Percentiles rank a stretch among this genome's conserved stretches.
Evolutionary conservation across 2,113 vertebrate genomes (phyloP).

Genomic region (Girardinichthys multiradiatus): DNA sequence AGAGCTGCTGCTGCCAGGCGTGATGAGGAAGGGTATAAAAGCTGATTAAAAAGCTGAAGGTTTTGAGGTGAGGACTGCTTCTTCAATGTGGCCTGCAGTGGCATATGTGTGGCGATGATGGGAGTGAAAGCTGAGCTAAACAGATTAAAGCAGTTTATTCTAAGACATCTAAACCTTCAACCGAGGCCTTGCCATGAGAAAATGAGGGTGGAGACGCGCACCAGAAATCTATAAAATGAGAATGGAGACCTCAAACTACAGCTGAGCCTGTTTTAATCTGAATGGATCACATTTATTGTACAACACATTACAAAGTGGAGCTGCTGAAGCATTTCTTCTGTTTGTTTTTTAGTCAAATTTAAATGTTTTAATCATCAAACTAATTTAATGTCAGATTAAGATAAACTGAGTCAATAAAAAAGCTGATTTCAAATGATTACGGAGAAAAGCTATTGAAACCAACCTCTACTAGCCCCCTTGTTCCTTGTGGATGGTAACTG

Average conservation of each 20-base stretch:
- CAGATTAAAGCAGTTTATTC: slow-evolving; percentile 74
- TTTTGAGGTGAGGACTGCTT: slow-evolving; percentile 60
- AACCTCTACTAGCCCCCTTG: too few relatives aligned
- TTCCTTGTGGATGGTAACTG: too few relatives aligned
- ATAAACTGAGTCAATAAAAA: too few relatives aligned
- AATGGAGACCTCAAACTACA: slow-evolving; percentile 45
- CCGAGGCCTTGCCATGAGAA: slow-evolving; percentile 54
- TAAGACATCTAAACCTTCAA: slow-evolving; percentile 66
- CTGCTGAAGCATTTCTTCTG: too few relatives aligned
- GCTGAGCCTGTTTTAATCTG: slow-evolving; percentile 5
- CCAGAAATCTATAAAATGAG: slow-evolving; percentile 58
- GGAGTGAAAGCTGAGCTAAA: slow-evolving; percentile 33
- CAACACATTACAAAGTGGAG: not conserved
- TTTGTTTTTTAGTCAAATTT: not conserved
- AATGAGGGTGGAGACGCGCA: slow-evolving; percentile 48
- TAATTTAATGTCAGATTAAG: not conserved
- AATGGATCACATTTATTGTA: slow-evolving; percentile 15
- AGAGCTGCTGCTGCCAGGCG: slow-evolving; percentile 33
- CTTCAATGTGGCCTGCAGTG: slow-evolving; percentile 58
- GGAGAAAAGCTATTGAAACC: too few relatives aligned
- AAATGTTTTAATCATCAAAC: not conserved
- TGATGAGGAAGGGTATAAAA: slow-evolving; percentile 22
- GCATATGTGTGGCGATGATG: slow-evolving; percentile 56
- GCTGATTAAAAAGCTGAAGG: slow-evolving; percentile 71
- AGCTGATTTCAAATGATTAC: too few relatives aligned